Conservation (phyloP, 2,797 vertebrate species). For the Pipistrellus pygmaeus region DNA sequence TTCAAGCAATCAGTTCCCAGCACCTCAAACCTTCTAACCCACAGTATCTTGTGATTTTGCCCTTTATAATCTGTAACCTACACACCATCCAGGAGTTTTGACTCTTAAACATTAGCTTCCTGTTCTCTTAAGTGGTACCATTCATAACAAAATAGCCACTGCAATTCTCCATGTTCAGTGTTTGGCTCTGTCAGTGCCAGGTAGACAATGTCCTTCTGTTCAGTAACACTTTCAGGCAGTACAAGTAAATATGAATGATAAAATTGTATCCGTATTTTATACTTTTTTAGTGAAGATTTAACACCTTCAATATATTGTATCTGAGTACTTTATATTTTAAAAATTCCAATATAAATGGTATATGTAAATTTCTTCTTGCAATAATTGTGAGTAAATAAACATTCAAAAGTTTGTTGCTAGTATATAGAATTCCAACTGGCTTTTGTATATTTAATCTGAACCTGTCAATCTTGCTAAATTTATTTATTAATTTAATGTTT, state of each 20-base stretch:
- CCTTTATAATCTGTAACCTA: neutral
- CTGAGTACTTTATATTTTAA: neutral
- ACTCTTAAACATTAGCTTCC: neutral
- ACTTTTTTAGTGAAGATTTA: neutral
- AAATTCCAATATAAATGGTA: neutral
- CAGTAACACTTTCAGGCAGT: neutral
- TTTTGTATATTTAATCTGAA: neutral
- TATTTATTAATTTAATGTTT: neutral
- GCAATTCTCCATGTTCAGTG: neutral
- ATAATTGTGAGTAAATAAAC: neutral
- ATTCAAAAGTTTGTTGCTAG: neutral
- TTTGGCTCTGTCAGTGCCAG: neutral
- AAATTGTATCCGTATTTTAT: neutral
- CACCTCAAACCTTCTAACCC: neutral
- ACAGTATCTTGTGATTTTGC: neutral
- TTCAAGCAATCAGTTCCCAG: neutral
- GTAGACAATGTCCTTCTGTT: neutral
- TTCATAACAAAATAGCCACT: neutral
- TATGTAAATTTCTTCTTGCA: neutral
- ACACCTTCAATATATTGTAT: neutral
- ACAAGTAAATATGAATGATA: neutral
- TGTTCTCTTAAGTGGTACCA: neutral
- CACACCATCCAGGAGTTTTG: neutral
- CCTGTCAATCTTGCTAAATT: neutral
- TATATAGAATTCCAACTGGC: neutral